Evolutionary conservation across 2,888 invertebrate species (phyloP).

Genomic region (Blastobasis lacticolella): DNA sequence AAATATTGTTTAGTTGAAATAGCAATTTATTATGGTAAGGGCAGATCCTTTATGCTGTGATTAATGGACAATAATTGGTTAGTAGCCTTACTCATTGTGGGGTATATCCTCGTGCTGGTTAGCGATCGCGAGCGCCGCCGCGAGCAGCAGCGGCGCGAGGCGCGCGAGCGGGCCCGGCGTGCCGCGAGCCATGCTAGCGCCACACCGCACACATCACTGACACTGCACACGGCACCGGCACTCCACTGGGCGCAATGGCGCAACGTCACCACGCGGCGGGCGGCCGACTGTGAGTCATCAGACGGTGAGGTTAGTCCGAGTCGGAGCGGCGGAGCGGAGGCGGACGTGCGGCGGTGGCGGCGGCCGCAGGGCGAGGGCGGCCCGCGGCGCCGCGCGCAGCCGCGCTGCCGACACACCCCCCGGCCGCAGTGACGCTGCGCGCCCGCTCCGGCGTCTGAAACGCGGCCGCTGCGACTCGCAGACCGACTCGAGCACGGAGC

Average conservation of each 20-base stretch:
- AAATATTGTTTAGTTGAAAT: no score
- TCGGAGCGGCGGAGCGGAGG: constrained; percentile 30
- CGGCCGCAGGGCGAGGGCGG: constrained; percentile 41
- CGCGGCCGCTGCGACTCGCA: no score
- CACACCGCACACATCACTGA: constrained; percentile 9
- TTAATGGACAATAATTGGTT: no score
- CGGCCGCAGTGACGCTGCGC: constrained; percentile 71
- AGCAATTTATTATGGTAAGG: no score
- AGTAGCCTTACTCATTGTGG: constrained; percentile 87
- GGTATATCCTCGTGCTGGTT: constrained; percentile 93
- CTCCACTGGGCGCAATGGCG: constrained; percentile 33
- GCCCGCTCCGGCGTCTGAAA: constrained; percentile 22
- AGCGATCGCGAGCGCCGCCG: constrained; percentile 71
- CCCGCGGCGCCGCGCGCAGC: constrained; percentile 20
- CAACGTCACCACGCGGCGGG: constrained; percentile 35
- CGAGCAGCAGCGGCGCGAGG: constrained; percentile 49
- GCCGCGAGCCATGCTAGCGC: constrained; percentile 20
- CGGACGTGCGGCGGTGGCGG: constrained; percentile 44
- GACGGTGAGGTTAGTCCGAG: constrained; percentile 31
- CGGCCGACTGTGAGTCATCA: constrained; percentile 47
- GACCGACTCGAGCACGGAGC: no score
- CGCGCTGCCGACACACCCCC: constrained; percentile 21
- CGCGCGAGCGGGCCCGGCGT: constrained; percentile 49
- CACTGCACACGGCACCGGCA: constrained; percentile 26
- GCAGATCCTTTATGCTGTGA: no score